These are phyloP conservation scores for Gorsachius goisagi DNA, from an alignment of 2,113 vertebrate species.

Conservation along the genomic window DNA sequence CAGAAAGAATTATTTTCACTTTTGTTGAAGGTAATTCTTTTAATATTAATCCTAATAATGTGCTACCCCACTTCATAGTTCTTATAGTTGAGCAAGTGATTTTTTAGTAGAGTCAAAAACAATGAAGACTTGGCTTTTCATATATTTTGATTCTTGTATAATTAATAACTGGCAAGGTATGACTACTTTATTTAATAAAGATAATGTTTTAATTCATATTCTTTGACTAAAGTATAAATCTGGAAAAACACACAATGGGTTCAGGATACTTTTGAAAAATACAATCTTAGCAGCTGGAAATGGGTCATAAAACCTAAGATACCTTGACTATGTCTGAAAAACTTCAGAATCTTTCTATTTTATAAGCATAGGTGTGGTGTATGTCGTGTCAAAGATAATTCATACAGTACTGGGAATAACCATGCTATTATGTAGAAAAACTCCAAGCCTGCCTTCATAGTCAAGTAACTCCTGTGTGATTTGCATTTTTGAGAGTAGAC, in stretches of 20 bases:
- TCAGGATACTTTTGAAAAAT: background rate
- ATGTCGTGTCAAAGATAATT: background rate
- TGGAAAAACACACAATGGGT: background rate
- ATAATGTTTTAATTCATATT: background rate
- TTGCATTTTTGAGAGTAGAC: background rate
- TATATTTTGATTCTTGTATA: background rate
- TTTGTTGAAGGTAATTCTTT: background rate
- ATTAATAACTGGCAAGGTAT: background rate
- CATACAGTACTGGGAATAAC: background rate
- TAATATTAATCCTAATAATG: background rate
- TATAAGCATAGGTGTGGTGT: background rate
- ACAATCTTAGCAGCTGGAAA: background rate
- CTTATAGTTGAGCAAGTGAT: background rate
- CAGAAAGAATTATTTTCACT: background rate
- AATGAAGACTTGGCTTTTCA: background rate
- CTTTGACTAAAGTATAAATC: background rate
- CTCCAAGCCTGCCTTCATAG: background rate
- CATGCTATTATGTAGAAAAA: background rate
- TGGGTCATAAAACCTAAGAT: background rate
- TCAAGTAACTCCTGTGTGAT: background rate
- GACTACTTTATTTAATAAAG: background rate
- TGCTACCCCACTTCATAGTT: background rate
- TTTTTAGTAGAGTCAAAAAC: background rate
- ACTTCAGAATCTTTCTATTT: background rate
- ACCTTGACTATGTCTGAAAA: background rate